Evolutionary conservation across 2,113 vertebrate species (phyloP).

Genomic region (Ciconia boyciana): DNA sequence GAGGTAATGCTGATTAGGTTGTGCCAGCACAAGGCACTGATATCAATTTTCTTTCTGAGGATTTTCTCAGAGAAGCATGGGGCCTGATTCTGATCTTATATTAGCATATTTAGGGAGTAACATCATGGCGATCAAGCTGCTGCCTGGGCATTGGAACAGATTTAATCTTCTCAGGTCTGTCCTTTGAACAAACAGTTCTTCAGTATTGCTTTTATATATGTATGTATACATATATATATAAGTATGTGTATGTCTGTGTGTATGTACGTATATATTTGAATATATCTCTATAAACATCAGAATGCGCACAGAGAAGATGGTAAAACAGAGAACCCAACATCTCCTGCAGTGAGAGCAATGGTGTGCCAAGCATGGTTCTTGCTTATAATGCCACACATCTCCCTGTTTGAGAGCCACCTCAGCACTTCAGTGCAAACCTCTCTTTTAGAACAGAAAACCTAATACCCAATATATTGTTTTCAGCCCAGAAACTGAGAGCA

Average conservation of each 20-base stretch:
- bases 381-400: background rate
- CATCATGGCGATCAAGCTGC: background rate
- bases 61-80: background rate
- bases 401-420: background rate
- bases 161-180: background rate
- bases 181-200: background rate
- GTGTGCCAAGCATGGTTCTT: background rate
- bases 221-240: too few species aligned
- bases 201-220: background rate
- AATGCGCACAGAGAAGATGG: background rate
- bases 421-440: background rate
- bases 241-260: background rate
- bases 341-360: background rate
- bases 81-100: background rate
- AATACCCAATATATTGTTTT: background rate
- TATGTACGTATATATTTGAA: background rate
- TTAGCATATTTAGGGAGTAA: background rate
- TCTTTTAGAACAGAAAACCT: background rate
- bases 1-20: conserved; percentile 66
- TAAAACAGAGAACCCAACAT: background rate
- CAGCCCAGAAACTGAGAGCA: background rate
- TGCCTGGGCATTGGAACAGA: background rate
- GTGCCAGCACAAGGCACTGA: conserved; percentile 36
- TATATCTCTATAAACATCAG: background rate
- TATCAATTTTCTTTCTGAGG: background rate